A percentile compares a stretch with the other conserved stretches of the same genome.
These are phyloP conservation scores for Meriones unguiculatus DNA, from an alignment of 2,113 vertebrate species.

Conservation along the genomic window DNA sequence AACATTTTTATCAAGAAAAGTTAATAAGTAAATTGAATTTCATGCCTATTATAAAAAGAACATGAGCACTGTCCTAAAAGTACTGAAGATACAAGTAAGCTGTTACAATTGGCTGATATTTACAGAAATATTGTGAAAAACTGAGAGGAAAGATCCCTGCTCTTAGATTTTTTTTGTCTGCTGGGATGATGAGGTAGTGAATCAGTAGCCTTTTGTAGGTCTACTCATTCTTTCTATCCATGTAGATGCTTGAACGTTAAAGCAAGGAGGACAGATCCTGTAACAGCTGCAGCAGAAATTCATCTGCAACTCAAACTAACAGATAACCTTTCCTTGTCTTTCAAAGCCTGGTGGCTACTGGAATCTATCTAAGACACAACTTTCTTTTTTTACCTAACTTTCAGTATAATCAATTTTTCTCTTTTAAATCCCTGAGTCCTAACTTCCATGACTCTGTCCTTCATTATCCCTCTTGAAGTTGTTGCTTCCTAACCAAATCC, in stretches of 20 bases:
- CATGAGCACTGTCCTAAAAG: neutral
- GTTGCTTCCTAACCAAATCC: neutral
- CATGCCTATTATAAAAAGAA: neutral
- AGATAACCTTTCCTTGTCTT: slow-evolving; percentile 63
- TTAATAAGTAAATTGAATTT: slow-evolving; percentile 10
- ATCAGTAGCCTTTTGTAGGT: neutral
- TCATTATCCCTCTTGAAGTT: neutral
- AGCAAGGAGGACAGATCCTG: slow-evolving; percentile 47
- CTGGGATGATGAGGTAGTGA: neutral
- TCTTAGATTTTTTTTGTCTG: neutral
- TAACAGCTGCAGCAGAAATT: neutral
- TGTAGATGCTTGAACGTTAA: neutral
- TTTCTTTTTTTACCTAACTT: neutral
- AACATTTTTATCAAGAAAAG: neutral
- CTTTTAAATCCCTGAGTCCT: neutral
- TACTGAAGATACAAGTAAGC: neutral
- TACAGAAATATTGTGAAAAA: neutral
- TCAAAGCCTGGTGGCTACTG: neutral
- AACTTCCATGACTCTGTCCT: neutral
- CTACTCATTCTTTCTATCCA: slow-evolving; percentile 48
- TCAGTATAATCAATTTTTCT: neutral
- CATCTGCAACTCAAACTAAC: slow-evolving; percentile 44
- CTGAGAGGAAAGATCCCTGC: neutral
- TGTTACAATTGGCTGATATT: neutral
- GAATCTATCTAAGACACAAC: neutral